Evolutionary conservation across 92 coral and sea anemone genomes (phyloP), one percentile per base, ranked within the genome.

Genomic region (Micromussa lordhowensis): DNA sequence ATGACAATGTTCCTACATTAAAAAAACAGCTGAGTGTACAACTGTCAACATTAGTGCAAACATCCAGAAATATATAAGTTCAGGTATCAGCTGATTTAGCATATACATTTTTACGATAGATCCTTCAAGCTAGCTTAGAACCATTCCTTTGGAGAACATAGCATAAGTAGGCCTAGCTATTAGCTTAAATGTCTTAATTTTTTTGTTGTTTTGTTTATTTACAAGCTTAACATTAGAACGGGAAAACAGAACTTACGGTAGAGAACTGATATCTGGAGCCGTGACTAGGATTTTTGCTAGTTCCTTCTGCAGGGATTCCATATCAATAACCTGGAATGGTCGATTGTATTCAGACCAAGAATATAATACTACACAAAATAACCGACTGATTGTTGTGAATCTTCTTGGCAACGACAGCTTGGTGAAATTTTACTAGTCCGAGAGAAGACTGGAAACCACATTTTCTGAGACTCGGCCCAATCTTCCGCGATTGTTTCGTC

Each of bases 211-310:
- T n/a, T n/a, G n/a, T n/a, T n/a, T 54, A 54, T 59, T 15, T 61
- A 24, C 30, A 64, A n/a, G 69, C 31, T 59, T 9, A 22, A 22
- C n/a, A 5, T 18, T 26, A 28, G 71, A 66, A 66, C 34, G 17
- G 29, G 34, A 66, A 26, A 66, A 28, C 44, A 73, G 19, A 73
- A 91, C 98, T 95, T 90, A 95, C 98, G 96, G 95, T 31, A 89
- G 57, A 6, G 87, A 66, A 32, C 32, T 54, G 54, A 93, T 21
- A 79, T 93, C 95, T 49, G 98, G 98, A 29, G 93, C 92, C 18
- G 95, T 94, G 61, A 95, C 98, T 94, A 89, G 92, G 74, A 95
- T 95, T 81, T 91, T 95, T 2, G 98, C 93, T n/a, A 95, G 93
- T 82, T 95, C 98, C 86, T 88, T 95, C 87, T 95, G 92, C 76